Evolutionary conservation across 2,113 vertebrate genomes (phyloP).

Genomic region (Alethe diademata): DNA sequence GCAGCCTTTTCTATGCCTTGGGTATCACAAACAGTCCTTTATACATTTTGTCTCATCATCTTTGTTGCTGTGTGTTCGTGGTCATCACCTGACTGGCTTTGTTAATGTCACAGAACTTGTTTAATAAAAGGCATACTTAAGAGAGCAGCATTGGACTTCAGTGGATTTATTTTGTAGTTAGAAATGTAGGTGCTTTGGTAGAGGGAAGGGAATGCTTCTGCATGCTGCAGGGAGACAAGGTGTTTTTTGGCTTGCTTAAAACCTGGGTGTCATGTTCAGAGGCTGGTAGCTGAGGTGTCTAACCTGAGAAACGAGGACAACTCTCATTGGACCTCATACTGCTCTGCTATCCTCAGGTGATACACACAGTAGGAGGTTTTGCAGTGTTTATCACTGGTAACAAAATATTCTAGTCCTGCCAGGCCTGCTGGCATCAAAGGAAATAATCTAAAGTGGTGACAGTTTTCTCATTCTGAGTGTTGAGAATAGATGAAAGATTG

Average conservation of each 20-base stretch:
- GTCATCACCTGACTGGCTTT: not conserved
- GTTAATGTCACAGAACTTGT: not conserved
- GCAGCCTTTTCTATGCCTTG: not conserved
- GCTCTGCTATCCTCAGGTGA: not conserved
- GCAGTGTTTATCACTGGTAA: not conserved
- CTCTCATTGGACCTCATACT: not conserved
- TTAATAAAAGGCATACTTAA: not conserved
- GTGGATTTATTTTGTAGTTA: not conserved
- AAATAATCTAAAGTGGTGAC: not conserved
- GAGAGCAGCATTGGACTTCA: not conserved
- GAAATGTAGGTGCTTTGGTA: not conserved
- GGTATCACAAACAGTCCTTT: not conserved
- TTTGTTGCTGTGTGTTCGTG: not conserved
- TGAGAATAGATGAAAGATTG: not conserved
- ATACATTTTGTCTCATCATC: not conserved
- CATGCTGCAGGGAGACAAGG: not conserved
- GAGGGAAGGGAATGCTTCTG: not conserved
- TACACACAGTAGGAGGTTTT: not conserved
- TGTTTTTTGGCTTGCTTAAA: not conserved
- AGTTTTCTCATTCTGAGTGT: not conserved
- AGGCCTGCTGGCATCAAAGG: not conserved
- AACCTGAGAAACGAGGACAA: not conserved
- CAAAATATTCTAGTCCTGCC: not conserved
- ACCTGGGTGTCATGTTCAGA: not conserved
- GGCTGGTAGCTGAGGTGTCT: not conserved